Base-by-base conservation (phyloP, 1,140 invertebrate species). In the Delia radicum region DNA sequence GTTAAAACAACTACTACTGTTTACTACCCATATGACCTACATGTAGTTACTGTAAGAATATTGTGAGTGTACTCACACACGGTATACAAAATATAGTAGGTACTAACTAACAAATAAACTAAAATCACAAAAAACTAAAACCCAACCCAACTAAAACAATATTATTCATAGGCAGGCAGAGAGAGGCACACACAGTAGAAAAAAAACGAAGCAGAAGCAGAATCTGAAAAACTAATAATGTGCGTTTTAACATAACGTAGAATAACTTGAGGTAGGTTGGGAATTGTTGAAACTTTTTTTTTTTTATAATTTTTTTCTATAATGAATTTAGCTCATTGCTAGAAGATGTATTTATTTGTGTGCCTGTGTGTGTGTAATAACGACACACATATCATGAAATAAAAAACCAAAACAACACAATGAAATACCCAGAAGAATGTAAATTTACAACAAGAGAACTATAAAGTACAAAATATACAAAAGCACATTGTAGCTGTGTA, bases 241-340 rank as follows among this genome's bases (percentile, higher is more conserved):
- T 67, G 33, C 63, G 65, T 42, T 29, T 65, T 27, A 65, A 72
- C 80, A 80, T 83, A 84, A 84, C 81, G 80, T 78, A 85, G 83
- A 85, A 82, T 82, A 79, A 81, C 81, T 85, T 85, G 83, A 85
- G 83, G 83, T 85, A 85, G 83, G 83, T 85, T 85, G 83, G 83
- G 83, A 85, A 83, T 84, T 73, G 31, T 37, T 28, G 24, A 18
- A 18, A 18, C 8, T 28, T n/a, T 67, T 62, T 62, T 8, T 62
- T 62, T 62, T n/a, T 29, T 29, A 18, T n/a, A 7, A 18, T 67
- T n/a, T 67, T 28, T 33, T 69, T 33, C 18, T 24, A 7, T 55
- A 55, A 18, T 21, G 48, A 55, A 33, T 69, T 69, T 37, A 33
- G 65, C 65, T 29, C 65, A 69, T 69, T 55, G 48, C 48, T 55